Percentiles rank a stretch among this genome's conserved stretches.
Conservation (phyloP, 2,113 vertebrate genomes). For the Lophotis ruficrista region DNA sequence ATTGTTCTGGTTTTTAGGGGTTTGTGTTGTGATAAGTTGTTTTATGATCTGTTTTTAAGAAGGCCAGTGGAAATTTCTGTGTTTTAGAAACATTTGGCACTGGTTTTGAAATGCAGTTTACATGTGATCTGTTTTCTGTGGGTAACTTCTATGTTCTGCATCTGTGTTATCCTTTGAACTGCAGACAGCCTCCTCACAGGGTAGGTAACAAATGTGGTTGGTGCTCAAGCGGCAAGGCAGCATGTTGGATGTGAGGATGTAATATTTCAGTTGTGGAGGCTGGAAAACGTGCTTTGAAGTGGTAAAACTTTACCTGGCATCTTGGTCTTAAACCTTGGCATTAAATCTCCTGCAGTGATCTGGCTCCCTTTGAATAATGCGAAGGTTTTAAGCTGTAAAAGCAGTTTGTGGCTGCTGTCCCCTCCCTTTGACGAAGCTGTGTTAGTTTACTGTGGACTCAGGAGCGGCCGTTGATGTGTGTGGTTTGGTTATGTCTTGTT, state of each 20-base stretch:
- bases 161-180: neutral
- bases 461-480: neutral
- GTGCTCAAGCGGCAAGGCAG: neutral
- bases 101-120: neutral
- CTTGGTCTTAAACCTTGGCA: neutral
- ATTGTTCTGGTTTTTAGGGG: neutral
- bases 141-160: neutral
- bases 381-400: neutral
- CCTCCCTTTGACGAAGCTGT: neutral
- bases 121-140: neutral
- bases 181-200: neutral
- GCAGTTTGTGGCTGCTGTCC: neutral
- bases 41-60: slow-evolving; percentile 36
- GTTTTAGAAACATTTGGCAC: neutral
- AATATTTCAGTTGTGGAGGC: neutral
- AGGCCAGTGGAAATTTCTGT: neutral
- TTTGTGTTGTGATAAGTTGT: slow-evolving; percentile 28
- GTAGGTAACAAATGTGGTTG: neutral
- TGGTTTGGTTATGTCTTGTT: neutral
- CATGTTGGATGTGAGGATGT: neutral
- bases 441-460: neutral
- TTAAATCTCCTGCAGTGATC: neutral
- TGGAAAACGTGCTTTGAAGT: neutral
- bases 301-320: neutral
- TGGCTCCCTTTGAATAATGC: neutral